Conservation (phyloP, 2,113 vertebrate genomes). For the Ptychochromis oligacanthus region DNA sequence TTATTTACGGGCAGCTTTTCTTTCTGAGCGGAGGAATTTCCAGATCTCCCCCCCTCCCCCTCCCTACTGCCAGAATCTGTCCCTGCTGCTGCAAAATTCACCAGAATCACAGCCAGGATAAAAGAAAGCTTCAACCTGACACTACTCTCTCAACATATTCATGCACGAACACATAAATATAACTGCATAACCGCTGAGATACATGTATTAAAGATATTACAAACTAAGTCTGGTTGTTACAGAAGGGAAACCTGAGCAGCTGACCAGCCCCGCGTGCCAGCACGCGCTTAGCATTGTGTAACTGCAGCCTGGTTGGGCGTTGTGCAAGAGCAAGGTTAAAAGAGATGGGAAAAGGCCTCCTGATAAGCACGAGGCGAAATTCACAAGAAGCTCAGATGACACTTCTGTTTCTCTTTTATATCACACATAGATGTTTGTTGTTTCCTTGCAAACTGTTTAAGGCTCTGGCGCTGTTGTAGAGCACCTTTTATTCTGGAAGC, state of each 20-base stretch:
- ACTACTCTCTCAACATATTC: too few relatives aligned
- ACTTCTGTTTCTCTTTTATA: background rate
- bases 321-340: slow-evolving; percentile 9
- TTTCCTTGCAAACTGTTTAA: background rate
- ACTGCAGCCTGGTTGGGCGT: background rate
- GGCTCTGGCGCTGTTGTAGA: background rate
- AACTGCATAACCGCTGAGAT: background rate
- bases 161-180: background rate
- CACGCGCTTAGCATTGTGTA: slow-evolving; percentile 25
- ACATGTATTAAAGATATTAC: background rate
- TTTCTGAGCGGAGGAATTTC: slow-evolving; percentile 60
- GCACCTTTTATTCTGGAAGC: background rate
- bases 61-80: background rate
- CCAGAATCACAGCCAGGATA: background rate
- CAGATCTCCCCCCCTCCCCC: slow-evolving; percentile 13
- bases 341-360: background rate
- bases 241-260: slow-evolving; percentile 14
- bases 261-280: slow-evolving; percentile 14
- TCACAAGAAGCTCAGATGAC: background rate
- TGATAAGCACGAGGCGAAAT: background rate
- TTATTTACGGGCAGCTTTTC: slow-evolving; percentile 58
- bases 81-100: background rate
- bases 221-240: background rate
- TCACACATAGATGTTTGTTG: background rate
- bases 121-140: too few relatives aligned